Base-by-base conservation (phyloP, 1,140 invertebrate genomes). In the Bombus vancouverensis region DNA sequence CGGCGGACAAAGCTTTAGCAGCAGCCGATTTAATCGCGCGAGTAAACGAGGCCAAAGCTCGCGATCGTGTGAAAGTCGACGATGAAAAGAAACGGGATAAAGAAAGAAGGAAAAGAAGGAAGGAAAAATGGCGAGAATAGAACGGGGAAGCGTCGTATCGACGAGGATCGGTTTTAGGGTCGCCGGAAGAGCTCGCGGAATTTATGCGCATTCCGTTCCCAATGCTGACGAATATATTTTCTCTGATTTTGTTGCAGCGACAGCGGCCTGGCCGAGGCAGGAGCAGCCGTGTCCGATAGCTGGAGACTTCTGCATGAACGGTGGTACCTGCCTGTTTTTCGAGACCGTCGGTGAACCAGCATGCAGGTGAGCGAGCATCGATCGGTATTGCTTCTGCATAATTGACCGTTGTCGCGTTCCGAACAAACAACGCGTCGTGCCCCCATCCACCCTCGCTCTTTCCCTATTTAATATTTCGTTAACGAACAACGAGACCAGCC, bases 281-380 rank as follows among this genome's bases (percentile, higher is more conserved):
- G 96, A 96, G 86, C 96, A 96, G 84, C 96, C 96, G 78, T 97
- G 97, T 94, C 97, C 97, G 72, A 96, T 96, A 94, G 94, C 96
- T 70, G 95, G 96, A 84, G 95, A 96, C 84, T 97, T 96, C 94
- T 98, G 97, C 95, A 96, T 98, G 94, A 98, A 98, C 92, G 97
- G 97, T 90, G 97, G 97, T 94, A 97, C 97, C 83, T 98, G 97
- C 95, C 96, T 97, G 93, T 97, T 97, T 95, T 97, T 98, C 95
- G 96, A 97, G 94, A 96, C 96, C 90, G 96, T 98, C 88, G 96
- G 96, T 93, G 97, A 97, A 95, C 96, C 97, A 93, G 97, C 97
- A 94, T 98, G 97, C 97, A 97, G 97, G 97, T 98, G 95, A 97
- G 95, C 75, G 18, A 34, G 53, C 42, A 44, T 57, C 34, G 34